A percentile compares a stretch with the other conserved stretches of the same genome.
Conservation (phyloP, 1,140 invertebrate genomes). For the Antheraea mylitta region DNA sequence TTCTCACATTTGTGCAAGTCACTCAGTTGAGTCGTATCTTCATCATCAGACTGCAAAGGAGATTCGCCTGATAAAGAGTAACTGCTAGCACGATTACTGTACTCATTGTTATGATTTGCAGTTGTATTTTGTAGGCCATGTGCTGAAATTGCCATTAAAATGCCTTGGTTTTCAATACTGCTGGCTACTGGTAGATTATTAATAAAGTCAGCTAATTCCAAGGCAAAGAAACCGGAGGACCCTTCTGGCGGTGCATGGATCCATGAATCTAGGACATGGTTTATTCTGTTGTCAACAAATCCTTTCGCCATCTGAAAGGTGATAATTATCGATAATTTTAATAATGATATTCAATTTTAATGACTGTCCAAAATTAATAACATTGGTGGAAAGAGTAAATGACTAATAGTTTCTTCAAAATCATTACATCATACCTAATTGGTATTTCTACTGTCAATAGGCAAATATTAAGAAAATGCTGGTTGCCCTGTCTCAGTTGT, state of each 20-base stretch:
- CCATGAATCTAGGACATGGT: constrained; percentile 83
- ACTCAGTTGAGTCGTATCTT: constrained; percentile 12
- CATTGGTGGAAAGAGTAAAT: too few species aligned
- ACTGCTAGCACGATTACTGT: constrained; percentile 5
- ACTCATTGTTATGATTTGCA: constrained; percentile 38
- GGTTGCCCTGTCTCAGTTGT: too few species aligned
- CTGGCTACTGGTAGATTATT: constrained; percentile 78
- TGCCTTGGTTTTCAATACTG: constrained; percentile 83
- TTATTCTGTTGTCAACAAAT: constrained; percentile 86
- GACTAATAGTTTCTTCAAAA: too few species aligned
- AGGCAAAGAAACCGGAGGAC: constrained; percentile 58
- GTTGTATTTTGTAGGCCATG: constrained; percentile 79
- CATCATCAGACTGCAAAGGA: constrained; percentile 46
- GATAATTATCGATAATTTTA: constrained; percentile 11
- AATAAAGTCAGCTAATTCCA: constrained; percentile 77
- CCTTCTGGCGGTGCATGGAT: constrained; percentile 71
- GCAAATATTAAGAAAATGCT: too few species aligned
- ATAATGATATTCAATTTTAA: not conserved
- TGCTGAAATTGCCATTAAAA: constrained; percentile 82
- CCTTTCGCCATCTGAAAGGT: constrained; percentile 80
- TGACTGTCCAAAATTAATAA: too few species aligned
- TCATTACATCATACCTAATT: too few species aligned
- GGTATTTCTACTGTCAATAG: too few species aligned
- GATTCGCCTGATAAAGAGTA: constrained; percentile 31
- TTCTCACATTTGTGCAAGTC: constrained; percentile 1